phyloP scores from a whole-genome alignment of 2,888 invertebrate species.

The Dasypogon diadema region DNA sequence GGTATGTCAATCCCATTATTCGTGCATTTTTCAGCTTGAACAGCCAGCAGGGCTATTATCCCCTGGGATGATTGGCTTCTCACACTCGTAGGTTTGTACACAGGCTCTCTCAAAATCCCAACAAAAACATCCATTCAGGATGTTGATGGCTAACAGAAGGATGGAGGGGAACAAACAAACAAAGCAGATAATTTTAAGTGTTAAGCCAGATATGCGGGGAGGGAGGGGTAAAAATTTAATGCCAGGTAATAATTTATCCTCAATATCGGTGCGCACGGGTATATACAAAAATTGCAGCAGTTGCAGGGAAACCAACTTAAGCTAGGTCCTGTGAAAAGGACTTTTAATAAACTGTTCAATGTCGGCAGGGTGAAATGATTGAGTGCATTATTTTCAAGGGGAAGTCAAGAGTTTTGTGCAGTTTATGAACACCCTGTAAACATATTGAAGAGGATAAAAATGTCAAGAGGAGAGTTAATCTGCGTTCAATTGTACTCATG shows the following conservation, averaged over 20 bases:
- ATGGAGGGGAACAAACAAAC: background rate
- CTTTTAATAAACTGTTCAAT: constrained; percentile 33
- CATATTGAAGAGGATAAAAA: background rate
- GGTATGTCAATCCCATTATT: constrained; percentile 33
- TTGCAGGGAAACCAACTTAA: background rate
- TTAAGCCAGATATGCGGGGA: background rate
- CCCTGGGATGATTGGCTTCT: constrained; percentile 35
- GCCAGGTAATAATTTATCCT: constrained; percentile 48
- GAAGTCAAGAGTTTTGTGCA: too few species aligned
- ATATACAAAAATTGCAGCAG: background rate
- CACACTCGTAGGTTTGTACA: background rate
- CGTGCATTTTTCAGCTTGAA: constrained; percentile 35
- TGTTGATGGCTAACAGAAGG: too few species aligned
- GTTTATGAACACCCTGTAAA: background rate
- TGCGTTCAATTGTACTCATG: constrained; percentile 19
- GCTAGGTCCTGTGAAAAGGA: constrained; percentile 13
- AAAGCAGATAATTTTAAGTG: constrained; percentile 23
- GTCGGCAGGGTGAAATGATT: background rate
- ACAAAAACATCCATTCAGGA: background rate
- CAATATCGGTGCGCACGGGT: background rate
- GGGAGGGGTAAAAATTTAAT: constrained; percentile 19
- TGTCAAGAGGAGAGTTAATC: constrained; percentile 32
- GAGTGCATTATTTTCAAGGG: too few species aligned
- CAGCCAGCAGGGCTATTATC: background rate
- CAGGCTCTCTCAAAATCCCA: background rate